A percentile compares a stretch with the other conserved stretches of the same genome.
Conservation (phyloP, 23 tunicate genomes). For the Ciona savignyi region DNA sequence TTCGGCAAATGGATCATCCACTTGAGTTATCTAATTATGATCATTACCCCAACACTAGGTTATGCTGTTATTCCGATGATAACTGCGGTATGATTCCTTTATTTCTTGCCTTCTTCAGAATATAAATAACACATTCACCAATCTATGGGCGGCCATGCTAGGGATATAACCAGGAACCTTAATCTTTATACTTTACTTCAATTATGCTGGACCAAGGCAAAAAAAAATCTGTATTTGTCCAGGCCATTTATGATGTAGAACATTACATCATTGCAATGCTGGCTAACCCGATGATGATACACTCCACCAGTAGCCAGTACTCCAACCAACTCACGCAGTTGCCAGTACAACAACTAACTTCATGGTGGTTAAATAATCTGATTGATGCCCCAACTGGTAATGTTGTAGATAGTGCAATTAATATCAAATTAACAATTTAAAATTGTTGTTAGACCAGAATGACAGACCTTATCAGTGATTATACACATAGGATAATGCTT, state of each 20-base stretch:
- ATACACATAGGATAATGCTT: too few relatives aligned
- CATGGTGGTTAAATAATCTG: not conserved
- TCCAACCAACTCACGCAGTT: not conserved
- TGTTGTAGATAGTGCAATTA: not conserved
- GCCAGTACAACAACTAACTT: not conserved
- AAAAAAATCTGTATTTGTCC: too few relatives aligned
- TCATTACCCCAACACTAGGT: too few relatives aligned
- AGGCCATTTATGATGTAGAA: not conserved
- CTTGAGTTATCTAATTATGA: too few relatives aligned
- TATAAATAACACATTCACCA: too few relatives aligned
- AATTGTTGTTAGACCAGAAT: too few relatives aligned
- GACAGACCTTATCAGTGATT: too few relatives aligned
- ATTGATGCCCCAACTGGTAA: not conserved
- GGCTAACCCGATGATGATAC: not conserved
- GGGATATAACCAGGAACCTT: not conserved
- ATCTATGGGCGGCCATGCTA: not conserved
- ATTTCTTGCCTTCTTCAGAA: too few relatives aligned
- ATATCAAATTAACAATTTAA: too few relatives aligned
- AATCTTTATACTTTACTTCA: not conserved
- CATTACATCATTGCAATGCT: not conserved
- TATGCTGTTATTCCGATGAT: too few relatives aligned
- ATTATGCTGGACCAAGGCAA: too few relatives aligned
- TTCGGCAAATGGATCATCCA: too few relatives aligned
- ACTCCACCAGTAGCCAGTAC: not conserved
- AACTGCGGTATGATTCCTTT: not conserved